A percentile compares a stretch with the other conserved stretches of the same genome.
Evolutionary conservation across 1,140 invertebrate genomes (phyloP).

Genomic region (Scaptomyza pallida): DNA sequence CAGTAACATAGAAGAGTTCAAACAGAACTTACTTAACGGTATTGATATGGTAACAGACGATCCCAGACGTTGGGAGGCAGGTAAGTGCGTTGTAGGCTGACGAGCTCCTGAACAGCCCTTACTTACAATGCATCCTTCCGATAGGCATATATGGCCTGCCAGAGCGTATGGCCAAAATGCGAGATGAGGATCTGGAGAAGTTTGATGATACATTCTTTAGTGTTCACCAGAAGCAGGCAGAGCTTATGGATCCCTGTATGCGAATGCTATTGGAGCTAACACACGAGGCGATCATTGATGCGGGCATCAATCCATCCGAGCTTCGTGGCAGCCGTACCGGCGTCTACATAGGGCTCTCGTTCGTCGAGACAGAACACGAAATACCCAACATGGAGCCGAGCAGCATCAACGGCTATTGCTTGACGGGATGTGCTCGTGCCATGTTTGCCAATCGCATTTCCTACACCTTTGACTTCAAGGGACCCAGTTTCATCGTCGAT

Average conservation of each 20-base stretch:
- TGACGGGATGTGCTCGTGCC: slow-evolving; percentile 96
- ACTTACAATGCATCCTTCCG: background rate
- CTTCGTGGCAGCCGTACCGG: slow-evolving; percentile 93
- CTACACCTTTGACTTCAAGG: slow-evolving; percentile 95
- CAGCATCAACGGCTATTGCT: slow-evolving; percentile 94
- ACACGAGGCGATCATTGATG: slow-evolving; percentile 97
- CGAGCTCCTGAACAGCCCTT: background rate
- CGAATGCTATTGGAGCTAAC: slow-evolving; percentile 96
- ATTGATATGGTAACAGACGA: slow-evolving; percentile 95
- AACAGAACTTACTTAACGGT: slow-evolving; percentile 92
- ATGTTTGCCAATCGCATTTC: slow-evolving; percentile 99
- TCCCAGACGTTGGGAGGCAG: slow-evolving; percentile 91
- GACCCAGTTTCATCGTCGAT: slow-evolving; percentile 96
- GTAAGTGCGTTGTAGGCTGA: slow-evolving; percentile 30
- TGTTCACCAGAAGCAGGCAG: slow-evolving; percentile 96
- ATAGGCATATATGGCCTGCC: slow-evolving; percentile 91
- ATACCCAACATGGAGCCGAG: slow-evolving; percentile 89
- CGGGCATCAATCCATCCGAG: slow-evolving; percentile 92
- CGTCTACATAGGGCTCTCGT: slow-evolving; percentile 95
- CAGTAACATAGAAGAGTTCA: slow-evolving; percentile 94
- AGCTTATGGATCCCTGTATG: slow-evolving; percentile 98
- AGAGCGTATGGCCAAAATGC: slow-evolving; percentile 93
- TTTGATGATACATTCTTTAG: slow-evolving; percentile 97
- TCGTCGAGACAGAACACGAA: slow-evolving; percentile 93
- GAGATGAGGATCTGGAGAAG: slow-evolving; percentile 93